Conservation (phyloP, 2,113 vertebrate species). For the Ochotona princeps region DNA sequence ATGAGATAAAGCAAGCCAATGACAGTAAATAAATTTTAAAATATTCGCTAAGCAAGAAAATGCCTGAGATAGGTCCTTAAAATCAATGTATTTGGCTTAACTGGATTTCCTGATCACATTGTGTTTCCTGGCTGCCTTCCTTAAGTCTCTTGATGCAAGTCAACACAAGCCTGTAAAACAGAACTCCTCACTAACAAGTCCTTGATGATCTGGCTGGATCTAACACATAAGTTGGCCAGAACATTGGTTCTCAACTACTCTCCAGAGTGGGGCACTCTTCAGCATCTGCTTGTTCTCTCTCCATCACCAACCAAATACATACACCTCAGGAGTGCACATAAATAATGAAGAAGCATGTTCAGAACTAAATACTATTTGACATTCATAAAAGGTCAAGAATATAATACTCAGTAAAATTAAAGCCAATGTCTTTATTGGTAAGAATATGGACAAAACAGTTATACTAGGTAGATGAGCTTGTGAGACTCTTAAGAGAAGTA, state of each 20-base stretch:
- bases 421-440: background rate
- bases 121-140: background rate
- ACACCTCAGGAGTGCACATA: background rate
- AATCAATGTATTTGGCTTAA: background rate
- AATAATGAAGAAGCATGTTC: background rate
- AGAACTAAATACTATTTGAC: slow-evolving; percentile 3
- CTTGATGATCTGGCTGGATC: background rate
- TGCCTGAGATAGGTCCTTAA: background rate
- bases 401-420: background rate
- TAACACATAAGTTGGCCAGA: background rate
- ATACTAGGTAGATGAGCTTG: background rate
- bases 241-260: background rate
- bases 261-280: background rate
- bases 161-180: background rate
- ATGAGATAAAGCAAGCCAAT: background rate
- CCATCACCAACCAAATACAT: background rate
- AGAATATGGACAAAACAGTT: background rate
- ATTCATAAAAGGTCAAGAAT: background rate
- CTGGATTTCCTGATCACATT: background rate
- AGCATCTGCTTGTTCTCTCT: background rate
- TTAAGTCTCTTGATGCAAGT: background rate
- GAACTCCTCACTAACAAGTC: background rate
- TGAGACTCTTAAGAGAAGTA: background rate
- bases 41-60: background rate
- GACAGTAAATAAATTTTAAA: background rate